phyloP scores from a whole-genome alignment of 2,113 vertebrate genomes.

The Desmodus rotundus region DNA sequence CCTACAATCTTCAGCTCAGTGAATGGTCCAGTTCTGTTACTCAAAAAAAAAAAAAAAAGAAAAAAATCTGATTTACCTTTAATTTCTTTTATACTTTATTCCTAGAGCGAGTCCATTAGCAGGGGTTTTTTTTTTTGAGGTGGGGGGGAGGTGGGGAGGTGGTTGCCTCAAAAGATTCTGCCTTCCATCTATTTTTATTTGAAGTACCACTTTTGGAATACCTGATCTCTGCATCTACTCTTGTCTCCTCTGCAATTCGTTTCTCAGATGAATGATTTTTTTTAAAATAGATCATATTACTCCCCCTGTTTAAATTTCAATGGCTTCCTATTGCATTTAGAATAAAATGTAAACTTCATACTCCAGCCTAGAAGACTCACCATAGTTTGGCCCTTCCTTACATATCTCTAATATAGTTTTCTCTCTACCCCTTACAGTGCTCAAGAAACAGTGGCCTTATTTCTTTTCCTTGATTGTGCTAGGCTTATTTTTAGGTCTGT shows the following conservation, averaged over 20 bases:
- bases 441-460: background rate
- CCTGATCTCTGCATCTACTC: background rate
- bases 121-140: background rate
- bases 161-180: background rate
- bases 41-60: conserved; percentile 9
- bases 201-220: background rate
- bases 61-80: background rate
- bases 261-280: background rate
- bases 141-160: background rate
- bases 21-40: background rate
- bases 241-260: background rate
- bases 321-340: background rate
- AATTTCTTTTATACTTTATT: background rate
- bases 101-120: background rate
- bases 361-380: background rate
- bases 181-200: background rate
- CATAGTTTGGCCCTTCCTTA: background rate
- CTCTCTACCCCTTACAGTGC: background rate
- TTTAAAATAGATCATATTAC: background rate
- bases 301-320: background rate
- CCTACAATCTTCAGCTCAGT: background rate
- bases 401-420: background rate
- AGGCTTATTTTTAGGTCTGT: background rate
- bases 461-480: background rate
- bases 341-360: background rate